phyloP scores from a whole-genome alignment of 37 sponge, comb jelly and placozoan genomes.

The Cladorhizidae sp. region DNA sequence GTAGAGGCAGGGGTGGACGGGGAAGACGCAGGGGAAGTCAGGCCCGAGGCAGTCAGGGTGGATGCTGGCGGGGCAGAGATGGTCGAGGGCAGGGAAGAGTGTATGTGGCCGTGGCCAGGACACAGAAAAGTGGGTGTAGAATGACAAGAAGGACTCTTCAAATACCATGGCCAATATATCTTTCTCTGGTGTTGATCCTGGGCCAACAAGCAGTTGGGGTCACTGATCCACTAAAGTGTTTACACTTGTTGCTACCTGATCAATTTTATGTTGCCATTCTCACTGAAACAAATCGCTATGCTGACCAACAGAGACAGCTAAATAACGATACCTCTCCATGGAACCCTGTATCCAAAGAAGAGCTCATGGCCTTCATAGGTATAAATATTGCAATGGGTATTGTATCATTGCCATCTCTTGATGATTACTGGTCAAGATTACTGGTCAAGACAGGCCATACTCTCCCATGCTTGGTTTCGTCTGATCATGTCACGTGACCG shows the following conservation, averaged over 20 bases:
- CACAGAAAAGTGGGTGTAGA: no score
- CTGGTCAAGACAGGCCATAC: no score
- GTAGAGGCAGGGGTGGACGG: no score
- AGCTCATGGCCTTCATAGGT: conserved; percentile 32
- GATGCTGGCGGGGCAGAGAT: neutral
- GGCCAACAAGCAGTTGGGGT: neutral
- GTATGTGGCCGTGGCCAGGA: neutral
- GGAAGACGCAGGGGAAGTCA: no score
- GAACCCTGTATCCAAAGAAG: conserved; percentile 5
- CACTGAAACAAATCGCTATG: conserved; percentile 37
- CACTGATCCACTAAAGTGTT: conserved; percentile 6
- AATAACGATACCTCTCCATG: no score
- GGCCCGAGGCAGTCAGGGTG: no score
- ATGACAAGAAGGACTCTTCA: neutral
- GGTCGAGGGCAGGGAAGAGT: neutral
- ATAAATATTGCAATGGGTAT: conserved; percentile 47
- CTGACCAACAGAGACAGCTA: conserved; percentile 33
- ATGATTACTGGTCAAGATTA: conserved; percentile 40
- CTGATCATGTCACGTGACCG: conserved; percentile 5
- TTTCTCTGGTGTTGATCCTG: neutral
- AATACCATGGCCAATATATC: neutral
- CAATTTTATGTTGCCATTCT: no score
- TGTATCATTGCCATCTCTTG: conserved; percentile 21
- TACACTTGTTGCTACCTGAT: conserved; percentile 4
- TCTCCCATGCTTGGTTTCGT: conserved; percentile 19